These are phyloP conservation scores for Gorsachius magnificus DNA, from an alignment of 2,797 vertebrate species.

Conservation along the genomic window DNA sequence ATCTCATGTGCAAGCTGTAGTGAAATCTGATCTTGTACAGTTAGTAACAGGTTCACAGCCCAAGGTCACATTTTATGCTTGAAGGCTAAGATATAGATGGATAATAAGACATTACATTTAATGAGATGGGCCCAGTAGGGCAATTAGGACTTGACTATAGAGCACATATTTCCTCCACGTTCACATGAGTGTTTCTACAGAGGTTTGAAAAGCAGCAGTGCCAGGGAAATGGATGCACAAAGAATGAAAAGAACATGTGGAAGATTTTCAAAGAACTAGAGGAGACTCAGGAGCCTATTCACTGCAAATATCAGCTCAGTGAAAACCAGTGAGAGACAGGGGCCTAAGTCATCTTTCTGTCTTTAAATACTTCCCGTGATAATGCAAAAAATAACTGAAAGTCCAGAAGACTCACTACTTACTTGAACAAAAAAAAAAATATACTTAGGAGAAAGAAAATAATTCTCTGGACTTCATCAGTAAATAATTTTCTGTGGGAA, in stretches of 20 bases:
- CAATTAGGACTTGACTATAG: conserved; percentile 35
- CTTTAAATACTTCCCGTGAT: neutral
- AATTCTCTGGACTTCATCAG: neutral
- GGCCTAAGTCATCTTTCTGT: neutral
- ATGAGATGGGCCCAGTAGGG: conserved; percentile 7
- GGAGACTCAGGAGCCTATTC: neutral
- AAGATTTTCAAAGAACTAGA: neutral
- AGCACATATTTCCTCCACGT: neutral
- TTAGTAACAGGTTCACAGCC: neutral
- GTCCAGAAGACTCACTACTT: neutral
- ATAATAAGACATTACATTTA: conserved; percentile 29
- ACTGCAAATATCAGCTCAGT: neutral
- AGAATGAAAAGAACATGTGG: neutral
- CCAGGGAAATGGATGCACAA: neutral
- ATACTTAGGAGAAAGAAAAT: neutral
- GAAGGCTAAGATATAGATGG: neutral
- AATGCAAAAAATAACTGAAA: neutral
- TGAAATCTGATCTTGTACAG: conserved; percentile 2
- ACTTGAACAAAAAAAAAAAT: neutral
- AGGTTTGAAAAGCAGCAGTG: neutral
- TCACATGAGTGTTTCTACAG: neutral
- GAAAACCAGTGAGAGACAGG: neutral
- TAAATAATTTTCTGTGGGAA: neutral
- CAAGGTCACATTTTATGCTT: neutral
- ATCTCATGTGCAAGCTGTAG: neutral